Conservation (phyloP, 2,113 vertebrate species). For the Psilopogon haemacephalus region DNA sequence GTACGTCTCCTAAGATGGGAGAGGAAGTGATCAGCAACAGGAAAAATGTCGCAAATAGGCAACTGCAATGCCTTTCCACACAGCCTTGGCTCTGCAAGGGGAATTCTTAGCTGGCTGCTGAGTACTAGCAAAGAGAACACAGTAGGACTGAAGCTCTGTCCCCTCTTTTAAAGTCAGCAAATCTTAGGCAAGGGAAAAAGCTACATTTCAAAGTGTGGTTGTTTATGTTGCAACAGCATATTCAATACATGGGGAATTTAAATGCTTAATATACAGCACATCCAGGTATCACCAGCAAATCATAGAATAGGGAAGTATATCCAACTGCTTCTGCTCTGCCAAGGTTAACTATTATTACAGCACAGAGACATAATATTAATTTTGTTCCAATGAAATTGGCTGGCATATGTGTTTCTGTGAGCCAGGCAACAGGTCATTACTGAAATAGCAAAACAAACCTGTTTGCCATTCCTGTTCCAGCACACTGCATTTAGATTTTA, state of each 20-base stretch:
- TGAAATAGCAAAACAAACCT: slow-evolving; percentile 65
- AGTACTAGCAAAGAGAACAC: neutral
- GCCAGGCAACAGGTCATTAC: slow-evolving; percentile 70
- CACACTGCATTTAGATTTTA: slow-evolving; percentile 59
- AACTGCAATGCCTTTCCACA: neutral
- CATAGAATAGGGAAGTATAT: slow-evolving; percentile 37
- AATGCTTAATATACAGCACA: neutral
- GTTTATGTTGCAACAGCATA: neutral
- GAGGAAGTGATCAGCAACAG: neutral
- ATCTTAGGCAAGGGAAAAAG: neutral
- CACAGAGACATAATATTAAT: slow-evolving; percentile 66
- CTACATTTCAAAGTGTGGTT: neutral
- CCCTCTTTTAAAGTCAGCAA: neutral
- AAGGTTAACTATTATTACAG: slow-evolving; percentile 73
- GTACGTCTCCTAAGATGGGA: neutral
- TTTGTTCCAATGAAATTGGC: slow-evolving; percentile 72
- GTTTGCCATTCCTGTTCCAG: slow-evolving; percentile 44
- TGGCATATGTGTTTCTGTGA: slow-evolving; percentile 59
- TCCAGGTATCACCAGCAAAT: slow-evolving; percentile 30
- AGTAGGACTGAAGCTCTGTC: neutral
- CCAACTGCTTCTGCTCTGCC: slow-evolving; percentile 37
- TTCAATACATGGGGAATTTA: slow-evolving; percentile 13
- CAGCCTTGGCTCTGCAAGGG: neutral
- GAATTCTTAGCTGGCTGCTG: neutral
- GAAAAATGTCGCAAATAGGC: neutral